These are phyloP conservation scores for Spicauda simplicius DNA, from an alignment of 2,888 invertebrate species.

Conservation along the genomic window DNA sequence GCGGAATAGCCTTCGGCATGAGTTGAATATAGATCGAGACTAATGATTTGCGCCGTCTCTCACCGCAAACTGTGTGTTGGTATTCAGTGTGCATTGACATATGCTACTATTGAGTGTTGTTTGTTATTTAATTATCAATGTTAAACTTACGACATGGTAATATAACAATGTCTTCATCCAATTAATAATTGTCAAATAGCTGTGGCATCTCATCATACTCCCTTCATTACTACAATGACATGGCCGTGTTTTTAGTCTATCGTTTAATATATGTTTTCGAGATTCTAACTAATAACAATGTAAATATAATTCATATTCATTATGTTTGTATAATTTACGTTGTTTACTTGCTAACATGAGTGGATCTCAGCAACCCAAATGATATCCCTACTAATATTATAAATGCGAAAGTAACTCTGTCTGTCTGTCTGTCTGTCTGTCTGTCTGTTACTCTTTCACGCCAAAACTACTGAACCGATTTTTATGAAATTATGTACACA, in stretches of 20 bases:
- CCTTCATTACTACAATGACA: slow-evolving; percentile 11
- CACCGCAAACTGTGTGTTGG: slow-evolving; percentile 72
- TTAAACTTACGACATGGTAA: slow-evolving; percentile 5
- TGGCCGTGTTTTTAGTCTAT: neutral
- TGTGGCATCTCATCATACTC: neutral
- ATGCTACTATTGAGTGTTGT: slow-evolving; percentile 53
- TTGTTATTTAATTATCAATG: slow-evolving; percentile 48
- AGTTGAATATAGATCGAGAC: slow-evolving; percentile 63
- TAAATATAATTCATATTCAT: slow-evolving; percentile 52
- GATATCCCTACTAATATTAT: no score
- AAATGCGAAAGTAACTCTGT: no score
- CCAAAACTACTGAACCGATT: no score
- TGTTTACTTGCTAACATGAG: slow-evolving; percentile 18
- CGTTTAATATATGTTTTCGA: slow-evolving; percentile 21
- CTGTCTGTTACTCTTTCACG: no score
- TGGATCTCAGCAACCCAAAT: neutral
- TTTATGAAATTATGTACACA: no score
- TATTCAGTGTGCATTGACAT: slow-evolving; percentile 79
- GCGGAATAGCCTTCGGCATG: slow-evolving; percentile 64
- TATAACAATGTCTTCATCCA: slow-evolving; percentile 14
- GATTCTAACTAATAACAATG: slow-evolving; percentile 61
- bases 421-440: no score
- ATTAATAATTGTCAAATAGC: neutral
- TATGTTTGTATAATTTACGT: slow-evolving; percentile 8
- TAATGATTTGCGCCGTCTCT: slow-evolving; percentile 66